phyloP scores from a whole-genome alignment of 2,797 vertebrate genomes.

The Cetoscarus ocellatus region DNA sequence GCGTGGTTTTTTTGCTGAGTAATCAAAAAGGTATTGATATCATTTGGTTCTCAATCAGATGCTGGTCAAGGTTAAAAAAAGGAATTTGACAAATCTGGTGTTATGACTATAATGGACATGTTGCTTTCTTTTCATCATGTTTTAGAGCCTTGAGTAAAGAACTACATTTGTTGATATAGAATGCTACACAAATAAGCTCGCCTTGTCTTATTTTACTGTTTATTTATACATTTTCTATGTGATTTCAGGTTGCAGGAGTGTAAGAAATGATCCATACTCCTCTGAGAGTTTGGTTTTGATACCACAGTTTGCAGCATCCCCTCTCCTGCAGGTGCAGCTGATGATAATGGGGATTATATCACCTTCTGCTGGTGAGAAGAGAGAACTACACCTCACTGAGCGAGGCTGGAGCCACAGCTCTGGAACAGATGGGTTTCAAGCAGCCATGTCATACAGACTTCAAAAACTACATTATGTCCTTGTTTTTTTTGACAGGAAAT shows the following conservation, averaged over 20 bases:
- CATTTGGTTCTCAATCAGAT: too few relatives aligned
- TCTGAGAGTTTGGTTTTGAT: background rate
- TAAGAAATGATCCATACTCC: background rate
- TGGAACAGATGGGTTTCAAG: slow-evolving; percentile 30
- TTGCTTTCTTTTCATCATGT: too few relatives aligned
- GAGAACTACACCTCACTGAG: slow-evolving; percentile 48
- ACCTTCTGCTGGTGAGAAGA: slow-evolving; percentile 62
- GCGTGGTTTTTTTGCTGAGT: too few relatives aligned
- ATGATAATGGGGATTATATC: slow-evolving; percentile 28
- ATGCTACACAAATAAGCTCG: too few relatives aligned
- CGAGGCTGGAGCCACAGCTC: slow-evolving; percentile 10
- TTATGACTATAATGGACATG: too few relatives aligned
- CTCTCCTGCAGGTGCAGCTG: slow-evolving; percentile 11
- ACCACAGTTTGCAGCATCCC: slow-evolving; percentile 9
- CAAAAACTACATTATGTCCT: slow-evolving; percentile 37
- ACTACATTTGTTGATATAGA: too few relatives aligned
- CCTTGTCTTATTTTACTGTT: too few relatives aligned
- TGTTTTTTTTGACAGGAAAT: slow-evolving; percentile 38
- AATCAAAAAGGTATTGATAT: too few relatives aligned
- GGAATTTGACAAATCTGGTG: too few relatives aligned
- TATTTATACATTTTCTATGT: background rate
- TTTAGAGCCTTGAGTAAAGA: too few relatives aligned
- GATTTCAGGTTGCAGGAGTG: background rate
- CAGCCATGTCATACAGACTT: slow-evolving; percentile 38
- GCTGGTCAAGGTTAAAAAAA: too few relatives aligned